phyloP scores from a whole-genome alignment of 2,888 invertebrate genomes.

The Silvanus unidentatus region DNA sequence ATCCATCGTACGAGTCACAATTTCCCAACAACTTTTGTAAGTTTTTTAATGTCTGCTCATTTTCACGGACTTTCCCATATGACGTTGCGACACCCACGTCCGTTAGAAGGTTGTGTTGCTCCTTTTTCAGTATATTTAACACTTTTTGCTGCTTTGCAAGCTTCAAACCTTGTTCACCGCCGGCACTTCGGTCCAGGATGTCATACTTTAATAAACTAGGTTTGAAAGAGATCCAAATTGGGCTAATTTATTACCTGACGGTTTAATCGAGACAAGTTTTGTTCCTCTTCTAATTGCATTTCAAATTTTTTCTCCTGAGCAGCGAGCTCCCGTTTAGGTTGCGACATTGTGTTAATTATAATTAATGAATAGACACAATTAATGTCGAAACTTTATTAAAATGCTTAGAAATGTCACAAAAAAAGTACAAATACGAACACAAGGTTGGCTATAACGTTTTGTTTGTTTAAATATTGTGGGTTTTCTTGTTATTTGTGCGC shows the following conservation, averaged over 20 bases:
- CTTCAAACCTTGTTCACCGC: conserved; percentile 55
- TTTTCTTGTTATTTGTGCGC: conserved; percentile 2
- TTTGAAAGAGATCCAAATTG: no score
- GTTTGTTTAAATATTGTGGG: no score
- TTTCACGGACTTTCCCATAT: conserved; percentile 52
- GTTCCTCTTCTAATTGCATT: conserved; percentile 69
- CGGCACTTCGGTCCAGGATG: conserved; percentile 51
- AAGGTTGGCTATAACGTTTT: no score
- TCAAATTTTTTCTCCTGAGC: conserved; percentile 58
- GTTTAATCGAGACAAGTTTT: conserved; percentile 71
- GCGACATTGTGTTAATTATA: conserved; percentile 17
- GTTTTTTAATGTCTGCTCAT: conserved; percentile 49
- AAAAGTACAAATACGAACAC: no score
- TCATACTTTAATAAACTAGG: neutral
- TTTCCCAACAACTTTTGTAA: conserved; percentile 52
- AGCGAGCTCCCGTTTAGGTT: conserved; percentile 34
- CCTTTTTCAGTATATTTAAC: conserved; percentile 55
- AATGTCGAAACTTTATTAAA: no score
- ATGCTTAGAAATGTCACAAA: no score
- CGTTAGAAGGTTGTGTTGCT: conserved; percentile 58
- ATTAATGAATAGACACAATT: no score
- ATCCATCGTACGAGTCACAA: conserved; percentile 48
- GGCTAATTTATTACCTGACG: conserved; percentile 52
- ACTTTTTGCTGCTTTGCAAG: conserved; percentile 58
- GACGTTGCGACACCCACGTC: conserved; percentile 58